These are phyloP conservation scores for Heliconius cydno DNA, from an alignment of 2,888 invertebrate genomes.

Conservation along the genomic window DNA sequence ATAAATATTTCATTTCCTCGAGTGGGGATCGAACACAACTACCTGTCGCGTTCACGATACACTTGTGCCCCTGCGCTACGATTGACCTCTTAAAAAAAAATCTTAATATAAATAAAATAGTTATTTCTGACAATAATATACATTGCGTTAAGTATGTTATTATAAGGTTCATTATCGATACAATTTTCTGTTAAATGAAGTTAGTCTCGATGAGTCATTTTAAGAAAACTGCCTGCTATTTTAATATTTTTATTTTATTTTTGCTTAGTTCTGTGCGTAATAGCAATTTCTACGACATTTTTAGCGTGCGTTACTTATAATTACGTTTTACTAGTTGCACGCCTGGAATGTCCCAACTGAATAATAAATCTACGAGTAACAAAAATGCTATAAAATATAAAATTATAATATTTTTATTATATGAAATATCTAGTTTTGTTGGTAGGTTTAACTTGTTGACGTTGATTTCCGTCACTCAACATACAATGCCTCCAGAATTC, in stretches of 20 bases:
- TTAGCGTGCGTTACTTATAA: slow-evolving; percentile 23
- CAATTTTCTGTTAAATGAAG: neutral
- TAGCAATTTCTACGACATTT: neutral
- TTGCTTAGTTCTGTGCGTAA: neutral
- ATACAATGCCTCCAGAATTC: too few species aligned
- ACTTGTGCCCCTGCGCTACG: too few species aligned
- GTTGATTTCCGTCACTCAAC: too few species aligned
- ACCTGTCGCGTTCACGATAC: neutral
- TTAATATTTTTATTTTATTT: neutral
- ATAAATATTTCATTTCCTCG: too few species aligned
- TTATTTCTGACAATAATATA: too few species aligned
- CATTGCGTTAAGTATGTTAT: neutral
- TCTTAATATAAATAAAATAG: too few species aligned
- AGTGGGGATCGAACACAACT: neutral
- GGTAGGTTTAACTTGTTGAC: too few species aligned
- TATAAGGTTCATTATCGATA: neutral
- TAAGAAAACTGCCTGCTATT: too few species aligned
- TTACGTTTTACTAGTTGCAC: slow-evolving; percentile 25
- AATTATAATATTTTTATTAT: too few species aligned
- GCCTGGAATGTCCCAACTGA: slow-evolving; percentile 11
- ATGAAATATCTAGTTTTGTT: too few species aligned
- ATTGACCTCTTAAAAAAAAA: too few species aligned
- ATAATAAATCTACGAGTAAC: slow-evolving; percentile 13
- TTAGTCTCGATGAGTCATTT: neutral
- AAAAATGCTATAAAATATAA: neutral